Evolutionary conservation across 2,888 invertebrate species (phyloP).

Genomic region (Meganola albula): DNA sequence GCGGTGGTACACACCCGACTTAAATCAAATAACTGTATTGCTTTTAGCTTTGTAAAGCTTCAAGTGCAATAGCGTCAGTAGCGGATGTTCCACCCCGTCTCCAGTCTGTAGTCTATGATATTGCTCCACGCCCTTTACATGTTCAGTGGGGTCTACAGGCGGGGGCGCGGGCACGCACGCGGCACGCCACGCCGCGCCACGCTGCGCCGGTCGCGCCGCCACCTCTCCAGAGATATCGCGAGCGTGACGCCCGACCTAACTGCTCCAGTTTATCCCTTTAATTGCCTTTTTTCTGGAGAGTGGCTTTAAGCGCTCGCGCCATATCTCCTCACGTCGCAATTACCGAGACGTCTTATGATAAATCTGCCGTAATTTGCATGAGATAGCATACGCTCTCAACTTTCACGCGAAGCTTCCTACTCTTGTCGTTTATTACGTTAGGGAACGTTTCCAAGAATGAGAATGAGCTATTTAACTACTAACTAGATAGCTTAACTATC

Average conservation of each 20-base stretch:
- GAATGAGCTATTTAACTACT: constrained; percentile 74
- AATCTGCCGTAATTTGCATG: constrained; percentile 78
- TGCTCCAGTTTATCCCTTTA: constrained; percentile 75
- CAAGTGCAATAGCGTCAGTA: constrained; percentile 74
- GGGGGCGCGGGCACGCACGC: constrained; percentile 41
- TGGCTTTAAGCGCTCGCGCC: constrained; percentile 68
- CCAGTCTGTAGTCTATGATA: constrained; percentile 74
- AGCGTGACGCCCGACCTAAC: constrained; percentile 68
- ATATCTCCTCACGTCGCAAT: constrained; percentile 78
- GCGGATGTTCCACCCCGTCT: constrained; percentile 70
- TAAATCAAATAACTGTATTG: constrained; percentile 79
- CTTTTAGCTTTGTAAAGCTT: constrained; percentile 76
- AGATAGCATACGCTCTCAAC: constrained; percentile 78
- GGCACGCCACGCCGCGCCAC: constrained; percentile 45
- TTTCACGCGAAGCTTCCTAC: constrained; percentile 73
- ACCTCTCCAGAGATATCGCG: constrained; percentile 55
- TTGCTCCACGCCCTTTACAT: constrained; percentile 76
- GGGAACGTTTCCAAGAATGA: constrained; percentile 73
- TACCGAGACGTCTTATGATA: constrained; percentile 77
- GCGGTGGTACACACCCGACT: constrained; percentile 71
- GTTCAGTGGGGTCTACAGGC: constrained; percentile 59
- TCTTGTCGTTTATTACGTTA: constrained; percentile 75
- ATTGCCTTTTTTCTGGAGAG: constrained; percentile 75
- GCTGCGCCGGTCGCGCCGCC: constrained; percentile 26
- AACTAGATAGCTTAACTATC: constrained; percentile 63